phyloP scores from a whole-genome alignment of 2,888 invertebrate species.

The Dolomedes plantarius region DNA sequence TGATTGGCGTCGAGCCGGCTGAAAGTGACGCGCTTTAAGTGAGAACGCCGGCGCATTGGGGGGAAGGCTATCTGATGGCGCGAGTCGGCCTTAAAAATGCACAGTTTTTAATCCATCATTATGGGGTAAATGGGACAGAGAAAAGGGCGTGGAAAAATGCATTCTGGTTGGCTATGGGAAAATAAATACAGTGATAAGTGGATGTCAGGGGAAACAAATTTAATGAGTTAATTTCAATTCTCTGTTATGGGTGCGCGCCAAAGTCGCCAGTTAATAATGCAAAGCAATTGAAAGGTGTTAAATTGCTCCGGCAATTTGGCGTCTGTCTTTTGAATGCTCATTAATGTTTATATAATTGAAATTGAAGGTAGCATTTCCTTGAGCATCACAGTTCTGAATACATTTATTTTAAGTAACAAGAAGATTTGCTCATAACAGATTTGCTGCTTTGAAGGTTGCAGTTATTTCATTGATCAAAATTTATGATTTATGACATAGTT shows the following conservation, averaged over 20 bases:
- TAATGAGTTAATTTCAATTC: slow-evolving; percentile 10
- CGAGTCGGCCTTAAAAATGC: neutral
- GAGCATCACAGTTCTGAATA: no score
- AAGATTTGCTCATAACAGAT: no score
- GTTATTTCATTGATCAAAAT: no score
- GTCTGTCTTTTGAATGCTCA: no score
- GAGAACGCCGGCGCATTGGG: neutral
- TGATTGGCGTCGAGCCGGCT: slow-evolving; percentile 35
- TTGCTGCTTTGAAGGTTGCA: no score
- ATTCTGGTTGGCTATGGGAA: slow-evolving; percentile 12
- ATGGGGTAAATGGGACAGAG: neutral
- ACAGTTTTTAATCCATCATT: slow-evolving; percentile 16
- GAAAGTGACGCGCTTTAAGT: slow-evolving; percentile 1
- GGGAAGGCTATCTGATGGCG: slow-evolving; percentile 2
- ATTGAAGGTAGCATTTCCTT: no score
- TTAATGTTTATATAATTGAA: no score
- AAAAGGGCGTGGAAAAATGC: neutral
- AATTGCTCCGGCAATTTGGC: no score
- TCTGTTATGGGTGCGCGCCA: no score
- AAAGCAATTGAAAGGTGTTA: no score
- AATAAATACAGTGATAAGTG: slow-evolving; percentile 7
- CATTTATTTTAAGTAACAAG: no score
- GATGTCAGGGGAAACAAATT: slow-evolving; percentile 4
- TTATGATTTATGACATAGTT: no score
- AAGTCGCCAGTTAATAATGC: neutral